A percentile compares a stretch with the other conserved stretches of the same genome.
Conservation (phyloP, 2,113 vertebrate genomes). For the Motacilla tschutschensis region DNA sequence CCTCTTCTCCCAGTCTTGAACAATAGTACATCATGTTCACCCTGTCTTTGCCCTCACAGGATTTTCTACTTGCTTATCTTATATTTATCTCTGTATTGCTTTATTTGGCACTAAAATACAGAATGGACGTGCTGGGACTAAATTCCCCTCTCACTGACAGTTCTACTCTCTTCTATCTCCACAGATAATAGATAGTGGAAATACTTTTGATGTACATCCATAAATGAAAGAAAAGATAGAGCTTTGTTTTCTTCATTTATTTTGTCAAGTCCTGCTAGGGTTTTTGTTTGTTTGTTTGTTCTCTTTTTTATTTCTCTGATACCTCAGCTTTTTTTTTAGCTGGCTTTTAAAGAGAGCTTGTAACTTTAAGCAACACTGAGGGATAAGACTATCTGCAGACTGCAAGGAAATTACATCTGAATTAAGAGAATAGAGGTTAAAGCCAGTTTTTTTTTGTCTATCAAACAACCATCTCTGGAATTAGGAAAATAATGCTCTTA, state of each 20-base stretch:
- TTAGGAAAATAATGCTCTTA: slow-evolving; percentile 24
- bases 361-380: background rate
- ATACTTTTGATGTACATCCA: background rate
- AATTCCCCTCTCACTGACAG: background rate
- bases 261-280: background rate
- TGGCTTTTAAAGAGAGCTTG: background rate
- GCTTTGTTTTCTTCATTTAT: background rate
- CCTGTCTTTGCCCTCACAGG: background rate
- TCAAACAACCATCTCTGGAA: slow-evolving; percentile 12
- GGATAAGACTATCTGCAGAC: background rate
- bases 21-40: background rate
- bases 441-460: slow-evolving; percentile 4
- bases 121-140: background rate
- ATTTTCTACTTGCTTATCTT: slow-evolving; percentile 22
- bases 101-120: slow-evolving; percentile 30
- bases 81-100: slow-evolving; percentile 1
- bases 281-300: background rate
- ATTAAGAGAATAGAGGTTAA: slow-evolving; percentile 10
- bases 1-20: background rate
- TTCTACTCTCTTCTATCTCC: background rate
- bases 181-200: background rate
- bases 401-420: background rate
- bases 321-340: background rate
- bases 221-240: background rate
- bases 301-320: background rate